phyloP scores from a whole-genome alignment of 2,888 invertebrate species.

The Agrenia bidenticulata region DNA sequence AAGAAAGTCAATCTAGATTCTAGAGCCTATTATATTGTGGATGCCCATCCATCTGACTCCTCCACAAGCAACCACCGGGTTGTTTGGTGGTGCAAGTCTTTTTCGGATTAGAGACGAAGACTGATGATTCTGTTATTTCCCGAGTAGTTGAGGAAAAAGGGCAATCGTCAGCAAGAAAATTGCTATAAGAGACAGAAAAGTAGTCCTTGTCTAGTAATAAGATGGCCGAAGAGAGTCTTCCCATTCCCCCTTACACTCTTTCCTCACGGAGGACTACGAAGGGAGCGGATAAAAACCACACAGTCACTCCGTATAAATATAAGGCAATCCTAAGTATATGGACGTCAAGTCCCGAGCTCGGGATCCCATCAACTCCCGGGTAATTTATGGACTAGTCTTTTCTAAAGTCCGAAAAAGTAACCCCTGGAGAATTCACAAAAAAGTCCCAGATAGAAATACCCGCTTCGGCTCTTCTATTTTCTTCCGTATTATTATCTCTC shows the following conservation, averaged over 20 bases:
- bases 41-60: too few relatives aligned
- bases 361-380: constrained; percentile 13
- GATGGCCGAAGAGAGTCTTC: too few relatives aligned
- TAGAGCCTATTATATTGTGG: too few relatives aligned
- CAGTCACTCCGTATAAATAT: too few relatives aligned
- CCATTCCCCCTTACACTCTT: too few relatives aligned
- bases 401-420: constrained; percentile 38
- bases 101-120: constrained; percentile 32
- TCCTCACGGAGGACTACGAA: too few relatives aligned
- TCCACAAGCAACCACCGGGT: not conserved
- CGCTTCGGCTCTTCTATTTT: too few relatives aligned
- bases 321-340: too few relatives aligned
- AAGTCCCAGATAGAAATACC: too few relatives aligned
- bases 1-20: too few relatives aligned
- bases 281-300: too few relatives aligned
- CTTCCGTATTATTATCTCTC: constrained; percentile 2
- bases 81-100: not conserved
- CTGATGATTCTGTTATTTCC: constrained; percentile 51
- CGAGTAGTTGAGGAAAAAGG: constrained; percentile 40
- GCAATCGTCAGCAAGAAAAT: constrained; percentile 53
- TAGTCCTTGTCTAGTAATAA: constrained; percentile 22
- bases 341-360: too few relatives aligned
- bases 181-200: constrained; percentile 38
- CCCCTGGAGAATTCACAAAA: constrained; percentile 22
- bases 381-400: constrained; percentile 36